Evolutionary conservation across 2,797 vertebrate genomes (phyloP).

Genomic region (Megaceryle alcyon): DNA sequence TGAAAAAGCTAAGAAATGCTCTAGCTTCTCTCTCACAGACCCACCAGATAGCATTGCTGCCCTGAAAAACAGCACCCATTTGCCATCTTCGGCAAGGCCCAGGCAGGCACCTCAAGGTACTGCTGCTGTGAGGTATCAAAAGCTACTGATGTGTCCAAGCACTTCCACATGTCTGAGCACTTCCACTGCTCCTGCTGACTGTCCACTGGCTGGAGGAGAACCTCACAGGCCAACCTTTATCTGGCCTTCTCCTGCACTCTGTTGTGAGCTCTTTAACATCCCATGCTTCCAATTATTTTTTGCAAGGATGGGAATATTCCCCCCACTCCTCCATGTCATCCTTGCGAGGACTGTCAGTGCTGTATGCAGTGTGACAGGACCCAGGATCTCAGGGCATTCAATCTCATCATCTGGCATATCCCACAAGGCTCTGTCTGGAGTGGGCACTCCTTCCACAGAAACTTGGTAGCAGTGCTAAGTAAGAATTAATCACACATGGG

Average conservation of each 20-base stretch:
- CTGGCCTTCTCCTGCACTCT: background rate
- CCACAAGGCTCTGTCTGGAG: background rate
- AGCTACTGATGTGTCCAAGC: background rate
- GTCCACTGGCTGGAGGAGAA: background rate
- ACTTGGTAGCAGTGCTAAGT: background rate
- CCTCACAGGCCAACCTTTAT: background rate
- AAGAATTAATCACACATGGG: rapidly evolving
- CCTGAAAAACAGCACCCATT: background rate
- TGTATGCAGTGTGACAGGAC: background rate
- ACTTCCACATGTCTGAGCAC: background rate
- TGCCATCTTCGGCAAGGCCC: background rate
- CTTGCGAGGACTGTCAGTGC: background rate
- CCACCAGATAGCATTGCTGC: background rate
- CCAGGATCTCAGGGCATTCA: background rate
- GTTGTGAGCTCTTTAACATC: background rate
- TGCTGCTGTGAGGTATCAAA: background rate
- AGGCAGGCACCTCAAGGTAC: background rate
- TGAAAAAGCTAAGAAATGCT: background rate
- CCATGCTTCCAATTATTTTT: background rate
- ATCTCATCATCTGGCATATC: background rate
- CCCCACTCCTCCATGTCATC: background rate
- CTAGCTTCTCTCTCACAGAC: background rate
- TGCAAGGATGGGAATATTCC: background rate
- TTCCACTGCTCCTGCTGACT: background rate
- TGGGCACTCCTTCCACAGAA: background rate